Conservation (phyloP, 2,888 invertebrate species). For the Xylota sylvarum region DNA sequence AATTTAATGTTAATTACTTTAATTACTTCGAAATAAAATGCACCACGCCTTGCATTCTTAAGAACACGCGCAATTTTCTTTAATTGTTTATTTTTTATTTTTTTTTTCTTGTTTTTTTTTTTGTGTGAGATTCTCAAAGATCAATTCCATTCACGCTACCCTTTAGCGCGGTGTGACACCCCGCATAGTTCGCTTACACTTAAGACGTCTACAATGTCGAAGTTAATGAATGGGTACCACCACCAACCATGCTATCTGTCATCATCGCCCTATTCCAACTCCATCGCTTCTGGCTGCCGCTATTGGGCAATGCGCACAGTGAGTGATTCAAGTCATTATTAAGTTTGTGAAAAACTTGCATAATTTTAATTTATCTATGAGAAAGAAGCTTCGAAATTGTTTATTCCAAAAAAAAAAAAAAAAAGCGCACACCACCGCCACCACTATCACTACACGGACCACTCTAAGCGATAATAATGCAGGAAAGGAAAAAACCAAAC, state of each 20-base stretch:
- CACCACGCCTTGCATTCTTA: slow-evolving; percentile 43
- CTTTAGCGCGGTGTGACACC: slow-evolving; percentile 21
- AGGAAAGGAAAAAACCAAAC: slow-evolving; percentile 39
- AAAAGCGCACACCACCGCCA: slow-evolving; percentile 26
- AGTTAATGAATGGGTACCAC: slow-evolving; percentile 73
- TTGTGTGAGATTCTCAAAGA: slow-evolving; percentile 42
- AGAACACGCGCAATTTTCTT: slow-evolving; percentile 5
- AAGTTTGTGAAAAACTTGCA: slow-evolving; percentile 75
- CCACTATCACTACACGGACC: neutral
- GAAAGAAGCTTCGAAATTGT: slow-evolving; percentile 73
- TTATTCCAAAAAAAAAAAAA: slow-evolving; percentile 28
- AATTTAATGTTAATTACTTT: slow-evolving; percentile 47
- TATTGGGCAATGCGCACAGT: slow-evolving; percentile 70
- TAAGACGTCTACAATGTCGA: slow-evolving; percentile 59
- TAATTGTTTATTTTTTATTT: slow-evolving; percentile 33
- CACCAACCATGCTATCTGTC: slow-evolving; percentile 64
- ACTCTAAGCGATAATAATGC: slow-evolving; percentile 40
- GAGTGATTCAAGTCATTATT: slow-evolving; percentile 74
- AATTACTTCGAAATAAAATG: slow-evolving; percentile 36
- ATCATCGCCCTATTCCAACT: slow-evolving; percentile 46
- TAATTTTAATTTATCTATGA: slow-evolving; percentile 77
- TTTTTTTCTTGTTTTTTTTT: slow-evolving; percentile 29
- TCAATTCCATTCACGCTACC: slow-evolving; percentile 53
- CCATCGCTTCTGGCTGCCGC: slow-evolving; percentile 25
- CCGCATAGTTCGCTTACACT: slow-evolving; percentile 13